Evolutionary conservation across 2,797 vertebrate genomes (phyloP).

Genomic region (Rhinatrema bivittatum): DNA sequence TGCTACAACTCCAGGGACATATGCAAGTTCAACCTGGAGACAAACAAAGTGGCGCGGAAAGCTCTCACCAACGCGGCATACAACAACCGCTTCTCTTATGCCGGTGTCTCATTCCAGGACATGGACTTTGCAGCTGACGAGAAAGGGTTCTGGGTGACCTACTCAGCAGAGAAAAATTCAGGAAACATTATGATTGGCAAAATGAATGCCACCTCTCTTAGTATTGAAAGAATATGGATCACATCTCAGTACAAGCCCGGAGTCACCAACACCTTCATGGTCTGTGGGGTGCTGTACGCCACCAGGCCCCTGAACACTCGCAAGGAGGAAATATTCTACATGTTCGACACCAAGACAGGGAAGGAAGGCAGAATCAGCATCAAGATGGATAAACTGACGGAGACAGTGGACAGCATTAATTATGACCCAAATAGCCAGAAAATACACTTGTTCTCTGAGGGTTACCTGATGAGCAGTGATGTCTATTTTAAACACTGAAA

Average conservation of each 20-base stretch:
- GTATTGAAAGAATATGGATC: conserved; percentile 5
- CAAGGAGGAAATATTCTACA: conserved; percentile 39
- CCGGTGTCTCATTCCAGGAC: conserved; percentile 42
- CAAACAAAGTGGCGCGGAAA: neutral
- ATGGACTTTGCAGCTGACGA: conserved; percentile 5
- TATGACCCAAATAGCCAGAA: conserved; percentile 57
- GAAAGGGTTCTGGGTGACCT: conserved; percentile 62
- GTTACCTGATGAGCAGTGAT: conserved; percentile 51
- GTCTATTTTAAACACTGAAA: conserved; percentile 19
- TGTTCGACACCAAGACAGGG: conserved; percentile 52
- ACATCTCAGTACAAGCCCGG: conserved; percentile 5
- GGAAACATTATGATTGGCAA: conserved; percentile 52
- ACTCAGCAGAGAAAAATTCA: conserved; percentile 45
- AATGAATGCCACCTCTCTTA: conserved; percentile 26
- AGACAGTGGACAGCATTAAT: conserved; percentile 50
- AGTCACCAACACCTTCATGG: conserved; percentile 1
- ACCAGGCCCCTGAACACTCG: neutral
- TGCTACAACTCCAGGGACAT: conserved; percentile 13
- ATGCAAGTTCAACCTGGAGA: conserved; percentile 4
- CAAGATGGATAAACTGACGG: conserved; percentile 45
- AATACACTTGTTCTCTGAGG: conserved; percentile 57
- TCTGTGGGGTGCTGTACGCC: conserved; percentile 13
- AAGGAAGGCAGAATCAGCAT: conserved; percentile 37
- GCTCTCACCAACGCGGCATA: conserved; percentile 25
- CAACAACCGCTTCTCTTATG: conserved; percentile 54